Base-by-base conservation (phyloP, 2,113 vertebrate genomes). In the Stercorarius parasiticus region DNA sequence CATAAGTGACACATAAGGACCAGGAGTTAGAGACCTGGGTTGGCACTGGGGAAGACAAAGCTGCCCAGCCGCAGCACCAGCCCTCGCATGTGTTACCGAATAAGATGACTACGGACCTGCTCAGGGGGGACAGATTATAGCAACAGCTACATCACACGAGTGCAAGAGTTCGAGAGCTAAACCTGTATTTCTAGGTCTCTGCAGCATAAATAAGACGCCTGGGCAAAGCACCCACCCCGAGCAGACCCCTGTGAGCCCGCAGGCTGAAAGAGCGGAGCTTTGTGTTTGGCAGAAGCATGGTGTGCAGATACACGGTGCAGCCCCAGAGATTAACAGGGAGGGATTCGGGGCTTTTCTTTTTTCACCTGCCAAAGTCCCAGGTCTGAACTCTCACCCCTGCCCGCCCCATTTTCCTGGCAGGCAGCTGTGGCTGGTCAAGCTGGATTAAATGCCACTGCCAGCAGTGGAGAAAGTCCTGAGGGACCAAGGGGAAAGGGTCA, bases 1-100 rank as follows among this genome's bases (percentile, higher is more conserved):
- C 20, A 5, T 20, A 21, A 3, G 52, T 10, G 23, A 34, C 21
- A 0, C 2, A 0, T 0, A 7, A 27, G 34, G 67, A n/a, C 30
- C 36, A 53, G 65, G 82, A 40, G 61, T 43, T 53, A 27, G 50
- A 71, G 30, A 16, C 0, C 7, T 19, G 13, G 49, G n/a, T 1
- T 61, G 53, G 7, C 40, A 4, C 47, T 30, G 43, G 71, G 83
- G 71, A 29, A 45, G 9, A 4, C 7, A 11, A 32, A 43, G 13
- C 20, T 10, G 15, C 53, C 40, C 59, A 43, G 76, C 45, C 29
- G 50, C 80, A 52, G 30, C 19, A 2, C 38, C 56, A 50, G 64
- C 55, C 22, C 52, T 14, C 4, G 11, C 20, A 0, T 0, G 12
- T 6, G 40, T 19, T 6, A 4, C 52, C 15, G n/a, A 9, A 23